A percentile compares a stretch with the other conserved stretches of the same genome.
Conservation (phyloP, 2,888 invertebrate species). For the Tridacna gigas region DNA sequence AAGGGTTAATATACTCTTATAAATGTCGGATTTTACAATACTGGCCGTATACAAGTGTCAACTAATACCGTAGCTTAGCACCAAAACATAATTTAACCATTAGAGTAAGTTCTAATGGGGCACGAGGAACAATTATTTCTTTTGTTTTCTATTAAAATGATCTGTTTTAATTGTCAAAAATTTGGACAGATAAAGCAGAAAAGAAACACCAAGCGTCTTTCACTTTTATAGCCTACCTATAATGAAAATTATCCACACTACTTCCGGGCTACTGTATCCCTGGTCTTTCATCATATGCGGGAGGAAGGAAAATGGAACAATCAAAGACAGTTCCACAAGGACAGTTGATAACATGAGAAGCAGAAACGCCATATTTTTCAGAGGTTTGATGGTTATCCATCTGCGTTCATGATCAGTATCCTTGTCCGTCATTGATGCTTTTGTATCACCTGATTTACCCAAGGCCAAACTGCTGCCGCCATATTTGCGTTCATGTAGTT, state of each 20-base stretch:
- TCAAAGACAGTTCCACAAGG: slow-evolving; percentile 35
- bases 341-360: slow-evolving; percentile 25
- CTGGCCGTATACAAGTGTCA: too few relatives aligned
- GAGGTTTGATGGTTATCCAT: slow-evolving; percentile 41
- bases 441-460: not conserved
- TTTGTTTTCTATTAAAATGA: too few relatives aligned
- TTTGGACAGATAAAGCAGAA: too few relatives aligned
- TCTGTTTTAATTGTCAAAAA: too few relatives aligned
- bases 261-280: slow-evolving; percentile 35
- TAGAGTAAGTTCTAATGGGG: too few relatives aligned
- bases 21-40: too few relatives aligned
- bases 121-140: too few relatives aligned
- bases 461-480: not conserved
- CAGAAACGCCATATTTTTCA: slow-evolving; percentile 36
- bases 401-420: not conserved
- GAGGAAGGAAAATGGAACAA: slow-evolving; percentile 45
- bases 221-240: slow-evolving; percentile 44
- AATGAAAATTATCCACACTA: slow-evolving; percentile 45
- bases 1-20: too few relatives aligned
- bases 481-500: not conserved
- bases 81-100: too few relatives aligned
- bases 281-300: slow-evolving; percentile 44
- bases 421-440: not conserved
- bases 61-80: too few relatives aligned
- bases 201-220: too few relatives aligned